Evolutionary conservation across 2,888 invertebrate genomes (phyloP), one percentile per base, ranked within the genome.

Genomic region (Eulithis prunata): DNA sequence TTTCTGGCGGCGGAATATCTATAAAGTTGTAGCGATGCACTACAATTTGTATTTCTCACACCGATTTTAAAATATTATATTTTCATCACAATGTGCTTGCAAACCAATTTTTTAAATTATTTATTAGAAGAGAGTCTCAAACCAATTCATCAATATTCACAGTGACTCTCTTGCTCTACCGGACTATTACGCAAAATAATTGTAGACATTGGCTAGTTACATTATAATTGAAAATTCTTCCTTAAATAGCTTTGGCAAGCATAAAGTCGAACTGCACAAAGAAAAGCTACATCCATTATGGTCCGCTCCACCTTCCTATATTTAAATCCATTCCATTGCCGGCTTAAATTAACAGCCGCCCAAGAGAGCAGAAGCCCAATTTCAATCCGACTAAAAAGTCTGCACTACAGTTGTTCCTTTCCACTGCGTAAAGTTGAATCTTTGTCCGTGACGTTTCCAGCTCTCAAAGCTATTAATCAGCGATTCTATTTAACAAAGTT

Each of bases 401-500:
- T 75, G 72, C 72, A 71, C 66, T 67, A 65, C 38, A 54, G 71
- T 68, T 71, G 73, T 75, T 77, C 72, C 74, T 71, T 71, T 73
- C 69, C 72, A 74, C 70, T 74, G 76, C 74, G 75, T 74, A 68
- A 75, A 81, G 69, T 81, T 73, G 75, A 75, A 75, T 80, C 72
- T 73, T 78, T 75, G 76, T 70, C 74, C 78, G 73, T 76, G 79
- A 74, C 81, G 74, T 73, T 76, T 69, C 68, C 72, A 78, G 72
- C 75, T 76, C 64, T 69, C 74, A 74, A 69, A 81, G 81, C 77
- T 77, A 81, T 80, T 82, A 79, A 82, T 81, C 78, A 79, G 76
- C 74, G 78, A 79, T 80, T 80, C 75, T 80, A 77, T 82, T 78
- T 80, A 78, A 76, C 77, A 74, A 81, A 80, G 76, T 82, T 78